Evolutionary conservation across 2,113 vertebrate genomes (phyloP).

Genomic region (Aldabrachelys gigantea): DNA sequence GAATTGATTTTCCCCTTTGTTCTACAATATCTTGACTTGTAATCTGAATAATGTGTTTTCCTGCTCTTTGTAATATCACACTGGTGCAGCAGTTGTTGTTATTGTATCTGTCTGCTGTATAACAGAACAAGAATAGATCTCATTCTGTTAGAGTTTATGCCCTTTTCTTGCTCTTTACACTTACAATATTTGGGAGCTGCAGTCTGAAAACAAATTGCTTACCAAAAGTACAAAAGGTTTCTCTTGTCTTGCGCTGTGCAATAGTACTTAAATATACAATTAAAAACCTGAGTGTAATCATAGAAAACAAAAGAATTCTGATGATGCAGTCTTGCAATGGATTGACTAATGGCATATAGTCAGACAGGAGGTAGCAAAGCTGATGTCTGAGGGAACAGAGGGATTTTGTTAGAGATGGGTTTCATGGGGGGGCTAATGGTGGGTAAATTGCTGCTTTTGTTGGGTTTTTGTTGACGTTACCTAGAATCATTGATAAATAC

Average conservation of each 20-base stretch:
- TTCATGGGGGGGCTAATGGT: neutral
- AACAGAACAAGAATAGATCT: neutral
- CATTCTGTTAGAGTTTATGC: neutral
- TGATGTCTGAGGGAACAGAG: neutral
- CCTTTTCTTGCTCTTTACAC: neutral
- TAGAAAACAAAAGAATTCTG: neutral
- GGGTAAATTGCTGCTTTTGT: neutral
- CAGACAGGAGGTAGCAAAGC: neutral
- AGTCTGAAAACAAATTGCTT: conserved; percentile 27
- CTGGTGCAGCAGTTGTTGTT: conserved; percentile 11
- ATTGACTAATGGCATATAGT: neutral
- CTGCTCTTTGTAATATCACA: neutral
- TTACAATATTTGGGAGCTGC: conserved; percentile 33
- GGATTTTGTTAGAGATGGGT: neutral
- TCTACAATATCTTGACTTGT: neutral
- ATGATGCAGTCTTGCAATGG: neutral
- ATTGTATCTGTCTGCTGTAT: neutral
- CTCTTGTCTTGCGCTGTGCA: neutral
- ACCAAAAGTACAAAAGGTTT: neutral
- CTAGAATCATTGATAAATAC: neutral
- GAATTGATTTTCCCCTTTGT: conserved; percentile 21
- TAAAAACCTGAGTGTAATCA: neutral
- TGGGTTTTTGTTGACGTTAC: neutral
- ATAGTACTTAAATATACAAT: conserved; percentile 17
- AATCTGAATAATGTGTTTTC: neutral